Percentiles rank a stretch among this genome's conserved stretches.
These are phyloP conservation scores for Congeria kusceri DNA, from an alignment of 2,888 invertebrate species.

Conservation along the genomic window DNA sequence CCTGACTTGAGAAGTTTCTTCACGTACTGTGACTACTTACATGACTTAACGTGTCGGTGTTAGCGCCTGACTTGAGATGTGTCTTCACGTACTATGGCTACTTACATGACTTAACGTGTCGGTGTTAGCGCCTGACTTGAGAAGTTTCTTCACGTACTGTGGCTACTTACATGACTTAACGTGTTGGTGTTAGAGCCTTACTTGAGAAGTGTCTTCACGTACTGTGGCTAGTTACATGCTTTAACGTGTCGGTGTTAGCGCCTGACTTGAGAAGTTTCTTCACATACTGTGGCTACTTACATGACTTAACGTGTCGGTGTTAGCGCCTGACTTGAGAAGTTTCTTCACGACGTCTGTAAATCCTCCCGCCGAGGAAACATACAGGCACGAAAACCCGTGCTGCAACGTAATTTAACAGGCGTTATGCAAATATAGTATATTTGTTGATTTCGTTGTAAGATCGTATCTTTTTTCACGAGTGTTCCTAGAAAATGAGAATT, in stretches of 20 bases:
- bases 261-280: constrained; percentile 37
- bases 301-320: constrained; percentile 28
- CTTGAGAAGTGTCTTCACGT: constrained; percentile 21
- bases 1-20: constrained; percentile 36
- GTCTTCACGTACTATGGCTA: constrained; percentile 22
- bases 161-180: constrained; percentile 26
- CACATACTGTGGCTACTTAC: constrained; percentile 28
- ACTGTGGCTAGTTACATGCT: constrained; percentile 39
- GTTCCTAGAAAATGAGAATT: too few relatives aligned
- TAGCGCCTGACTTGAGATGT: constrained; percentile 35
- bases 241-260: constrained; percentile 27
- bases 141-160: too few relatives aligned
- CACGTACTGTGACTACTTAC: constrained; percentile 29
- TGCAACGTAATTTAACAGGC: constrained; percentile 23
- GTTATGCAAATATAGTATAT: too few relatives aligned
- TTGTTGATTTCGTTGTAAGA: too few relatives aligned
- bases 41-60: constrained; percentile 23
- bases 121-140: too few relatives aligned
- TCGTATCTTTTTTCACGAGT: too few relatives aligned
- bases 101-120: neutral
- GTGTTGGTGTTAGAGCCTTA: constrained; percentile 32
- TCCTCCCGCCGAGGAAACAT: constrained; percentile 40
- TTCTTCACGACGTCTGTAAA: constrained; percentile 32
- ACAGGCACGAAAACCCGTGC: constrained; percentile 49
- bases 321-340: constrained; percentile 40